These are phyloP conservation scores for Cheilinus undulatus DNA, from an alignment of 2,113 vertebrate species.

Conservation along the genomic window DNA sequence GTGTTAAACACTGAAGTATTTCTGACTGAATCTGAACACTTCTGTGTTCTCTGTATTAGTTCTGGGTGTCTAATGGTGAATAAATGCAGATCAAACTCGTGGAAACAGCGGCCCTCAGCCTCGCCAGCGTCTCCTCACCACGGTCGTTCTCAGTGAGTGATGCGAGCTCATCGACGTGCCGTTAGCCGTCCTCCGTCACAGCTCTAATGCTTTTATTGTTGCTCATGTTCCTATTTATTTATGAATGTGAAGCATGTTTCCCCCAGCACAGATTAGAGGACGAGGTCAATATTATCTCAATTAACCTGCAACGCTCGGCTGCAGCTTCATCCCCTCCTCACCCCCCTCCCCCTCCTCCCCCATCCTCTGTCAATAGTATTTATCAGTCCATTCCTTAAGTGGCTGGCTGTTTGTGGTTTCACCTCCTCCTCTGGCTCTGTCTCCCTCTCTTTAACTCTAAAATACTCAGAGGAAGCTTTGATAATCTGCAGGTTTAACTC, in stretches of 20 bases:
- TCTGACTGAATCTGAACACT: too few relatives aligned
- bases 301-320: constrained; percentile 84
- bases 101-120: too few relatives aligned
- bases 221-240: constrained; percentile 80
- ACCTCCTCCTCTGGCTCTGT: constrained; percentile 25
- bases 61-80: too few relatives aligned
- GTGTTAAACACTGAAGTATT: too few relatives aligned
- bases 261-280: constrained; percentile 83
- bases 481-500: too few relatives aligned
- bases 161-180: constrained; percentile 56
- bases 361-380: constrained; percentile 81
- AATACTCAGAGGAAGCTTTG: too few relatives aligned
- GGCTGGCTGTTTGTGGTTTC: constrained; percentile 51
- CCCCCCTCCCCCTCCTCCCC: constrained; percentile 64
- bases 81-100: too few relatives aligned
- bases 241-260: constrained; percentile 77
- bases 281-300: constrained; percentile 90
- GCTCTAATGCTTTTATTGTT: constrained; percentile 90
- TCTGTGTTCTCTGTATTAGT: too few relatives aligned
- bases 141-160: constrained; percentile 8
- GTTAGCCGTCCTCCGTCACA: constrained; percentile 77
- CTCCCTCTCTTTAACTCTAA: not conserved
- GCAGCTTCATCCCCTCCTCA: constrained; percentile 75
- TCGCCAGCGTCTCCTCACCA: too few relatives aligned
- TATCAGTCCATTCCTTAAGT: constrained; percentile 77